These are phyloP conservation scores for Drosophila limbata DNA, from an alignment of 2,888 invertebrate species.

Conservation along the genomic window DNA sequence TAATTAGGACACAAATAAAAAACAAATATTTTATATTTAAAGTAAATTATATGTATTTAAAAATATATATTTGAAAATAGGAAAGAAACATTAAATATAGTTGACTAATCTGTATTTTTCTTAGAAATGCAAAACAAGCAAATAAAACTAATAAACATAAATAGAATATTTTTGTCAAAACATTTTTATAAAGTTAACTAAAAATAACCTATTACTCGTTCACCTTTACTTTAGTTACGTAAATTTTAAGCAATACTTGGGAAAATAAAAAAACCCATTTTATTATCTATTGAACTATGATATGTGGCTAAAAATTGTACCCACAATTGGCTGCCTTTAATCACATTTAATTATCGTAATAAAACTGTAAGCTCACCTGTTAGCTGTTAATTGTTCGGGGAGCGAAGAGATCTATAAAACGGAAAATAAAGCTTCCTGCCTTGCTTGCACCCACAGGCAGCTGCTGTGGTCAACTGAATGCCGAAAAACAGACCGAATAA, in stretches of 20 bases:
- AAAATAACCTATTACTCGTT: constrained; percentile 12
- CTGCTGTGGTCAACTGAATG: constrained; percentile 43
- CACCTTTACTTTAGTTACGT: constrained; percentile 28
- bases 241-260: constrained; percentile 12
- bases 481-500: constrained; percentile 5
- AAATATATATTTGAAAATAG: background rate
- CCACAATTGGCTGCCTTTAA: background rate
- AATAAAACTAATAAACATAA: no score
- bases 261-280: background rate
- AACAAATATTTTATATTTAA: background rate
- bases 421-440: constrained; percentile 7
- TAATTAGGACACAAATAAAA: no score
- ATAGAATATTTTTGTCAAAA: background rate
- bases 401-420: background rate
- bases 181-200: background rate
- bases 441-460: constrained; percentile 28
- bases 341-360: constrained; percentile 2
- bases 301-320: background rate
- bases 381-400: constrained; percentile 2
- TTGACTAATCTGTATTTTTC: no score
- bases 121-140: no score
- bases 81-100: no score
- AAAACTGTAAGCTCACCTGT: constrained; percentile 22
- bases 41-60: background rate
- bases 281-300: constrained; percentile 5